Evolutionary conservation across 2,797 vertebrate species (phyloP).

Genomic region (Phrynocephalus guinanensis): DNA sequence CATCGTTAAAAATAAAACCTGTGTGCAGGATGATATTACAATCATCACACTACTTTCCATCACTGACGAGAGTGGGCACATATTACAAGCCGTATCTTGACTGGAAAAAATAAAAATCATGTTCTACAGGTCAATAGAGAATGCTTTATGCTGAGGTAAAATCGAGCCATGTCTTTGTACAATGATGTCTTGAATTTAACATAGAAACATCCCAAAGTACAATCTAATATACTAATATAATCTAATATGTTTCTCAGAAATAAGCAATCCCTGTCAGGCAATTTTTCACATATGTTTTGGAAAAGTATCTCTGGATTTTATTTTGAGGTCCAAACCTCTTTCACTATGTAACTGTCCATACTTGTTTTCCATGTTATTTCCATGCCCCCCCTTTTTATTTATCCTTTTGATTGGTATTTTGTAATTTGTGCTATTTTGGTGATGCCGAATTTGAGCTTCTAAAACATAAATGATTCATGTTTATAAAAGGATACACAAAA

Average conservation of each 20-base stretch:
- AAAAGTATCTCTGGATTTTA: too few relatives aligned
- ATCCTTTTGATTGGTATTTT: background rate
- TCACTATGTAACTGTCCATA: too few relatives aligned
- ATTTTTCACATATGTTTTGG: too few relatives aligned
- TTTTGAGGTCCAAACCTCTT: too few relatives aligned
- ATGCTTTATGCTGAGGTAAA: constrained; percentile 5
- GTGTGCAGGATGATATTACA: background rate
- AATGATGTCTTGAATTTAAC: constrained; percentile 28
- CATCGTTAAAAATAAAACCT: background rate
- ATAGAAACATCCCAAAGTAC: background rate
- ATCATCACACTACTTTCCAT: constrained; percentile 60
- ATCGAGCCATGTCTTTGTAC: constrained; percentile 1
- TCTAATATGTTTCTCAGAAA: background rate
- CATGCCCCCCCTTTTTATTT: background rate
- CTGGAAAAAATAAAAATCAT: constrained; percentile 44
- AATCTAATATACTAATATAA: background rate
- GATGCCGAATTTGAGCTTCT: too few relatives aligned
- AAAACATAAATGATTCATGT: too few relatives aligned
- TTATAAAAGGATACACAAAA: too few relatives aligned
- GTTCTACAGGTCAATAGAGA: constrained; percentile 11
- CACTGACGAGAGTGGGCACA: constrained; percentile 57
- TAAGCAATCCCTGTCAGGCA: too few relatives aligned
- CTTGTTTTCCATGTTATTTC: background rate
- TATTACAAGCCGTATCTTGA: constrained; percentile 43
- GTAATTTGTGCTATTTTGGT: too few relatives aligned